A percentile compares a stretch with the other conserved stretches of the same genome.
These are phyloP conservation scores for Calameuta idolon DNA, from an alignment of 2,888 invertebrate genomes.

Conservation along the genomic window DNA sequence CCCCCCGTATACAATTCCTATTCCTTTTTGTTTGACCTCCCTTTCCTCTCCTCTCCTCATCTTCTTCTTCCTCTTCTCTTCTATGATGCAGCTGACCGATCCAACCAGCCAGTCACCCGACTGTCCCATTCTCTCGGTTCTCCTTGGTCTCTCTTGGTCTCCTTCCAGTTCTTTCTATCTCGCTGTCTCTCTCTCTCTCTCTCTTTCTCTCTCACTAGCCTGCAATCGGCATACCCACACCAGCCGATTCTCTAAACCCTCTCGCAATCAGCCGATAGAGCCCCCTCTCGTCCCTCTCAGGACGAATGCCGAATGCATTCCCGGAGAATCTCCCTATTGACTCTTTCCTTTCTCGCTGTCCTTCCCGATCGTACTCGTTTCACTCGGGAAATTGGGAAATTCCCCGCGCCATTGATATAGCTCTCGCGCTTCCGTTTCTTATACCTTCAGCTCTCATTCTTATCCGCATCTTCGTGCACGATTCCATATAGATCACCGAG, in stretches of 20 bases:
- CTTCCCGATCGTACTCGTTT: slow-evolving; percentile 1
- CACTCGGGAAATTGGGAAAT: not conserved
- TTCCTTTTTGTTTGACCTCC: slow-evolving; percentile 12
- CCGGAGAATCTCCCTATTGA: no score
- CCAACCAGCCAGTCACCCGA: slow-evolving; percentile 23
- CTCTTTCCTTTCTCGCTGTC: slow-evolving; percentile 9
- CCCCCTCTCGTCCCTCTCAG: slow-evolving; percentile 1
- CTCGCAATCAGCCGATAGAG: slow-evolving; percentile 1
- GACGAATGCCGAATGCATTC: no score
- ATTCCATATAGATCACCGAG: no score
- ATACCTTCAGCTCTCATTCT: no score
- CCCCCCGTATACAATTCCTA: slow-evolving; percentile 24
- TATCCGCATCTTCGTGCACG: no score
- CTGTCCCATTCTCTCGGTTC: slow-evolving; percentile 17
- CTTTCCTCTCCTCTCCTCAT: not conserved
- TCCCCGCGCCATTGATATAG: no score
- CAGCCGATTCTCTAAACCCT: slow-evolving; percentile 6
- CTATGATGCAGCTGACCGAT: slow-evolving; percentile 21
- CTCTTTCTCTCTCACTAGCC: slow-evolving; percentile 8
- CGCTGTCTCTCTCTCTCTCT: slow-evolving; percentile 9
- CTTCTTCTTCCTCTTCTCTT: slow-evolving; percentile 29
- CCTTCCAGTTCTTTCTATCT: slow-evolving; percentile 5
- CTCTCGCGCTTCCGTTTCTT: no score
- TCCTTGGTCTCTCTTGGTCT: slow-evolving; percentile 8
- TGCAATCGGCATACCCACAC: slow-evolving; percentile 16